Base-by-base conservation (phyloP, 2,797 vertebrate species). In the Antrozous pallidus region DNA sequence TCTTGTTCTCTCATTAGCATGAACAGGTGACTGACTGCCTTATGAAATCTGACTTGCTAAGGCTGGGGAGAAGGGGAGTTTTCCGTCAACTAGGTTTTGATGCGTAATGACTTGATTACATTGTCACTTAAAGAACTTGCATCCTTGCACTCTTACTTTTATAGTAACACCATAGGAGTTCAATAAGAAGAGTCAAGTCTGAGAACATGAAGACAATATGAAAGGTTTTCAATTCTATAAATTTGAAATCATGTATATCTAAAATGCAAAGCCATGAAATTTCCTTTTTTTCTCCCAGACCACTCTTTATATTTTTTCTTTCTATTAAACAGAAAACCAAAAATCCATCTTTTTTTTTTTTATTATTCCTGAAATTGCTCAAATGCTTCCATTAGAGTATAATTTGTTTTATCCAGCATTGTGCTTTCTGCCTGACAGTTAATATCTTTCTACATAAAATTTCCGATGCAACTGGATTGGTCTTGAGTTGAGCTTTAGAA, bases 311-410 rank as follows among this genome's bases (percentile, higher is more conserved):
- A 28, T 33, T 28, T 82, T 42, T 83, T 89, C 5, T 82, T 69
- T 86, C n/a, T 75, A 45, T 92, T 95, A 45, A 73, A 26, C n/a
- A 18, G 22, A 94, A 40, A 85, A 4, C 18, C 70, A 22, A 90
- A 51, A 61, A 38, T 4, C 12, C 6, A 71, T 77, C 14, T 61
- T 26, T 70, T 28, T 94, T 42, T 5, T 70, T 28, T 94, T 86
- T 51, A 75, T 93, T 83, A 51, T 93, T 73, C 65, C 83, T 77
- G 38, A 95, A 94, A 73, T 61, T 80, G 9, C 17, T 86, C 70
- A 78, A 63, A 70, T 69, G 65, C 13, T 86, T 88, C 65, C 7
- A 24, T 13, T 88, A 56, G 22, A 77, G 73, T 75, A 47, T 38
- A 58, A 84, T 88, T 90, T 91, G 28, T 14, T 75, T 91, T 74